Base-by-base conservation (phyloP, 2,113 vertebrate genomes). In the Tringa solitaria region DNA sequence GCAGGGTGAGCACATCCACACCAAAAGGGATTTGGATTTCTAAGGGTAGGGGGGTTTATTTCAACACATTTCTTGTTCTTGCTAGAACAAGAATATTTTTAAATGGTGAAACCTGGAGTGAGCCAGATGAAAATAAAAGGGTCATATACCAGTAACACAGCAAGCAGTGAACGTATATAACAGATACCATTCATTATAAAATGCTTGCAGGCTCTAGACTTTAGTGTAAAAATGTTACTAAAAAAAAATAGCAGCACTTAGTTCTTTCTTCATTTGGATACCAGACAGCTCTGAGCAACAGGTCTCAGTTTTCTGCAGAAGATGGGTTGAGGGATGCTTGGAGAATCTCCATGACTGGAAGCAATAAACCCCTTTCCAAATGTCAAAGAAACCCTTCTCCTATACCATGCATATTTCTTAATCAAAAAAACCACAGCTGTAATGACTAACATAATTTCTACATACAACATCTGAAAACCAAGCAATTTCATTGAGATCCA, bases 341-440 rank as follows among this genome's bases (percentile, higher is more conserved):
- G 13, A 18, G 60, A 32, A 64, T 5, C 32, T 75, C 41, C 15
- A 8, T 6, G 9, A n/a, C 10, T 69, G 32, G 43, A 45, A 74
- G 57, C n/a, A 87, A 22, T 4, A 68, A 72, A 33, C 10, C 13
- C 13, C n/a, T 35, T 61, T 28, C 56, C 20, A 35, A 3, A 28
- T 5, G 13, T 45, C 88, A 78, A 41, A 67, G 21, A 33, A 70
- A 27, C 6, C 13, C 57, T 65, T 75, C 27, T 50, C 6, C 33
- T 75, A 6, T 6, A n/a, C 23, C 23, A 33, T 0, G 0, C 6
- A 15, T 4, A 8, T 33, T 70, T 67, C 54, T 54, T 51, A 43
- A 59, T 27, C 41, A 30, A 45, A 78, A 60, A 37, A 2, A 0
- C 0, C 22, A 45, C n/a, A 50, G 41, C 24, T 4, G 2, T 75